Percentiles rank a stretch among this genome's conserved stretches.
Conservation (phyloP, 1,140 invertebrate genomes). For the Oscheius sp. region DNA sequence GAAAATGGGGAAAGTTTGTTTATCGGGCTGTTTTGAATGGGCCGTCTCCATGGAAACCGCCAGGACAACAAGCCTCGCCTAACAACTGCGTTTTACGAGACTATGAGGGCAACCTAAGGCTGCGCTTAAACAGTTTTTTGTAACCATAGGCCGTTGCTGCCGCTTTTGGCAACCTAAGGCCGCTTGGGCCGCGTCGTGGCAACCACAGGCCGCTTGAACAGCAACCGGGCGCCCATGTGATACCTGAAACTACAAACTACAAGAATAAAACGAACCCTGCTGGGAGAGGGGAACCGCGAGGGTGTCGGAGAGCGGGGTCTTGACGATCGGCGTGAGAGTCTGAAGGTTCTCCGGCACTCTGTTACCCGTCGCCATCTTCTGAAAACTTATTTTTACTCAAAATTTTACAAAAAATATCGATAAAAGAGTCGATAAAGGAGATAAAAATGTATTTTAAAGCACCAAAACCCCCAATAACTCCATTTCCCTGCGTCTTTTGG, state of each 20-base stretch:
- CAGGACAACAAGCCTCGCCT: neutral
- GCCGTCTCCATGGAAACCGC: neutral
- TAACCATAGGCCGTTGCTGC: too few relatives aligned
- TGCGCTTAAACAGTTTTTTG: too few relatives aligned
- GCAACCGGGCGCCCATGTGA: neutral
- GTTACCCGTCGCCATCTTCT: slow-evolving; percentile 37
- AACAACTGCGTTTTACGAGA: neutral
- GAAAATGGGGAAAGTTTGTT: slow-evolving; percentile 34
- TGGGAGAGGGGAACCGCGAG: slow-evolving; percentile 33
- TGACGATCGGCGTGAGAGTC: slow-evolving; percentile 30
- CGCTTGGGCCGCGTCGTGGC: too few relatives aligned
- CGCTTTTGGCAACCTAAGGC: too few relatives aligned
- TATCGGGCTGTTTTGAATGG: neutral
- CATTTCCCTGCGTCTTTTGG: too few relatives aligned
- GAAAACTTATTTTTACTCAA: slow-evolving; percentile 5
- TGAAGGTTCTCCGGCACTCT: slow-evolving; percentile 29
- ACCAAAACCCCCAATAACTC: too few relatives aligned
- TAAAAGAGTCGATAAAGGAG: too few relatives aligned
- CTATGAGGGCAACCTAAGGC: too few relatives aligned
- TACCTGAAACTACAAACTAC: neutral
- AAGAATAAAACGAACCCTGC: slow-evolving; percentile 29
- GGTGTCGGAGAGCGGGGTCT: slow-evolving; percentile 33
- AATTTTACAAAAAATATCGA: neutral
- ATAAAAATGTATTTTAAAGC: too few relatives aligned
- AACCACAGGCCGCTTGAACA: neutral